Conservation (phyloP, 2,888 invertebrate genomes). For the Tachina fera region DNA sequence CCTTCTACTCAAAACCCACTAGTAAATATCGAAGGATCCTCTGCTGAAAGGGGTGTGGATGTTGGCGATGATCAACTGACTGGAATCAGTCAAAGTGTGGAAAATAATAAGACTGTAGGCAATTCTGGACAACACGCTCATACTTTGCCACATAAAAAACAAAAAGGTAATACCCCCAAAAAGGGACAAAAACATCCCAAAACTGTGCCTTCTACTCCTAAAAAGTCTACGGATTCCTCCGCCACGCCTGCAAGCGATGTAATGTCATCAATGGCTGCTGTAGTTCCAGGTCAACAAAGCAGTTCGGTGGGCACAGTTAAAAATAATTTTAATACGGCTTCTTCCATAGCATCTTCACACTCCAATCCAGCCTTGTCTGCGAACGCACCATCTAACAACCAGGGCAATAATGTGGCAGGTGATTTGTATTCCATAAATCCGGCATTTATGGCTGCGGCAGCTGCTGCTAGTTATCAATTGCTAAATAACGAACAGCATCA, state of each 20-base stretch:
- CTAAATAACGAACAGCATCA: constrained; percentile 79
- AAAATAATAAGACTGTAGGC: constrained; percentile 59
- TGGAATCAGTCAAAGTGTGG: constrained; percentile 47
- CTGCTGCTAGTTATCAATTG: constrained; percentile 78
- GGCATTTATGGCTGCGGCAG: constrained; percentile 75
- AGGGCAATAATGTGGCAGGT: constrained; percentile 62
- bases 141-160: constrained; percentile 79
- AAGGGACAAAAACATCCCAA: constrained; percentile 81
- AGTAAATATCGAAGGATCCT: constrained; percentile 75
- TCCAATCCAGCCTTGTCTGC: constrained; percentile 67
- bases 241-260: constrained; percentile 75
- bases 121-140: constrained; percentile 68
- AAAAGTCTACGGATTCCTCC: constrained; percentile 63
- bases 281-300: constrained; percentile 73
- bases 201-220: constrained; percentile 75
- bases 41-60: constrained; percentile 79
- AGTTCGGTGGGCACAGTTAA: constrained; percentile 75
- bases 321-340: constrained; percentile 71
- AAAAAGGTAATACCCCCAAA: constrained; percentile 73
- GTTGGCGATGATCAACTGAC: constrained; percentile 76
- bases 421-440: constrained; percentile 74
- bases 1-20: constrained; percentile 62
- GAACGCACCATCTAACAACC: constrained; percentile 59
- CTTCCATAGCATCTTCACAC: constrained; percentile 61
- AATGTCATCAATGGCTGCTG: constrained; percentile 77